Evolutionary conservation across 2,888 invertebrate species (phyloP).

Genomic region (Smittia aterrima): DNA sequence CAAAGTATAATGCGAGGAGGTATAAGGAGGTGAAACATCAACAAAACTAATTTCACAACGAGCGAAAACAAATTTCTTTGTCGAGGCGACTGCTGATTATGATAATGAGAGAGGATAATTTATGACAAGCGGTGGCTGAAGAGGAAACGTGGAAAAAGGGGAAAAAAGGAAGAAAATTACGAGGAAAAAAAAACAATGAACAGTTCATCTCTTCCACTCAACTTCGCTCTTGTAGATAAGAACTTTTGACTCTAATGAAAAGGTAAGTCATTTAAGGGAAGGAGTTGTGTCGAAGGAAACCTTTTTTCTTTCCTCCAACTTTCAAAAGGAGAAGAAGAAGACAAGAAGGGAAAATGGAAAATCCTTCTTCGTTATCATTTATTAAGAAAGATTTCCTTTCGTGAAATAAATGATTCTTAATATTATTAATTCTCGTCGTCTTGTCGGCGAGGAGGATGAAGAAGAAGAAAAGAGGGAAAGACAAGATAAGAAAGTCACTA

Average conservation of each 20-base stretch:
- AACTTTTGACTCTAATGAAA: slow-evolving; percentile 40
- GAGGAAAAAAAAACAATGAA: slow-evolving; percentile 13
- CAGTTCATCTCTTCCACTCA: slow-evolving; percentile 35
- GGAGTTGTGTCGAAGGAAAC: slow-evolving; percentile 9
- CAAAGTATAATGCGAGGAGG: too few species aligned
- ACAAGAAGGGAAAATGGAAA: slow-evolving; percentile 28
- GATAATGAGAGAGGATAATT: slow-evolving; percentile 38
- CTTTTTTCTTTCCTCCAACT: neutral
- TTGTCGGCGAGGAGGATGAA: neutral
- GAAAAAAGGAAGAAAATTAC: neutral
- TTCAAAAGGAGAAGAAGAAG: neutral
- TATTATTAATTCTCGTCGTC: slow-evolving; percentile 20
- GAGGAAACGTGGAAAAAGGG: neutral
- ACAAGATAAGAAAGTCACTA: neutral
- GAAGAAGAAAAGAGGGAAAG: neutral
- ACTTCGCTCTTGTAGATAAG: slow-evolving; percentile 17
- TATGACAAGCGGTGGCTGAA: slow-evolving; percentile 22
- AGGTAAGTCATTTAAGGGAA: slow-evolving; percentile 39
- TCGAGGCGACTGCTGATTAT: slow-evolving; percentile 33
- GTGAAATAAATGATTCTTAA: slow-evolving; percentile 36
- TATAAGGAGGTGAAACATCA: slow-evolving; percentile 5
- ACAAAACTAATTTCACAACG: neutral
- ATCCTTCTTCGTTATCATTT: slow-evolving; percentile 28
- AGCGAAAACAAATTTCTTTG: neutral
- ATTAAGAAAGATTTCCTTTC: slow-evolving; percentile 3